Evolutionary conservation across 2,113 vertebrate species (phyloP).

Genomic region (Carassius gibelio): DNA sequence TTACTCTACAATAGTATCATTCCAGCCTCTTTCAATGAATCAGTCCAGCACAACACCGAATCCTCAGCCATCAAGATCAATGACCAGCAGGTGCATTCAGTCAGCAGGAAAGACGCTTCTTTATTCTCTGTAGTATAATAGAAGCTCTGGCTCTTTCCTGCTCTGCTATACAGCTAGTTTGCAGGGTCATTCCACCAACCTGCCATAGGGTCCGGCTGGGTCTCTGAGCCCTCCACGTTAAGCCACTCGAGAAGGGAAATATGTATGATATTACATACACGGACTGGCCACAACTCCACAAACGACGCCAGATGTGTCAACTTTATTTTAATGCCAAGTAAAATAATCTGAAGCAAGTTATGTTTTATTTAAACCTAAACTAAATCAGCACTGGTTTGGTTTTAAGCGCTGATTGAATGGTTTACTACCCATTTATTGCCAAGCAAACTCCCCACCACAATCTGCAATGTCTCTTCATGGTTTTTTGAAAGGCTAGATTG

Average conservation of each 20-base stretch:
- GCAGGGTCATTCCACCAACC: not conserved
- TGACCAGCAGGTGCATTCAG: conserved; percentile 18
- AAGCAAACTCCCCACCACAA: not conserved
- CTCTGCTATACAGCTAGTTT: conserved; percentile 52
- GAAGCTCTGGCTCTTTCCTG: conserved; percentile 69
- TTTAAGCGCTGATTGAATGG: not conserved
- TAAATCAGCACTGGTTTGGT: not conserved
- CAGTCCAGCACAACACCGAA: conserved; percentile 5
- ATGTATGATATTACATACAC: conserved; percentile 11
- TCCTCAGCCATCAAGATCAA: conserved; percentile 39
- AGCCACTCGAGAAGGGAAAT: not conserved
- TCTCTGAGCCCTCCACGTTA: conserved; percentile 27
- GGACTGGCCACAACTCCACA: not conserved
- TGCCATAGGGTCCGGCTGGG: not conserved
- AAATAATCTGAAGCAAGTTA: not conserved
- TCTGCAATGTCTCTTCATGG: not conserved
- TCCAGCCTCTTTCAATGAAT: conserved; percentile 48
- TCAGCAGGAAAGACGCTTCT: conserved; percentile 68
- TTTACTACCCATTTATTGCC: not conserved
- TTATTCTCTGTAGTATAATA: conserved; percentile 50
- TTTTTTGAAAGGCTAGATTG: not conserved
- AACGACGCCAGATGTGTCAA: not conserved
- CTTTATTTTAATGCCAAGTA: not conserved
- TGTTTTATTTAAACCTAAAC: not conserved
- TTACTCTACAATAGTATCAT: conserved; percentile 14